A percentile compares a stretch with the other conserved stretches of the same genome.
These are phyloP conservation scores for Zhuqinia jingwanae DNA, from an alignment of 2,888 invertebrate genomes.

Conservation along the genomic window DNA sequence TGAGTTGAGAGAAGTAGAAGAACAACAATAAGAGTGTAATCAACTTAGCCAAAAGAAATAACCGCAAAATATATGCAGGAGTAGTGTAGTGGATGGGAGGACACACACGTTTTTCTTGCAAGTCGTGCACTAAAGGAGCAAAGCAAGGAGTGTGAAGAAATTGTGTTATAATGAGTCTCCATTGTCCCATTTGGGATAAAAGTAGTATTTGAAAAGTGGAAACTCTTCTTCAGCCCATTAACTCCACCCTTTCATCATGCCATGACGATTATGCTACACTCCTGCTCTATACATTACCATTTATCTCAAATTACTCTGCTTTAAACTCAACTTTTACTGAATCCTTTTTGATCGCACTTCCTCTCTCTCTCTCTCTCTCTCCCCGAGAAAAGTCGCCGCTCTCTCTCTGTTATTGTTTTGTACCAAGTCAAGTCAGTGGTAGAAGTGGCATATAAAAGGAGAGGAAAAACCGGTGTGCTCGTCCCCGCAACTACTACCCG, in stretches of 20 bases:
- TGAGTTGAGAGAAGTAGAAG: background rate
- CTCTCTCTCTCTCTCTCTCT: too few species aligned
- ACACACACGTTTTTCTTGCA: constrained; percentile 4
- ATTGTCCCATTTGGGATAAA: constrained; percentile 72
- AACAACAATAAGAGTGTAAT: constrained; percentile 48
- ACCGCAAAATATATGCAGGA: constrained; percentile 49
- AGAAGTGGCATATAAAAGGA: too few species aligned
- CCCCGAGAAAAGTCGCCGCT: too few species aligned
- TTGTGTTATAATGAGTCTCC: constrained; percentile 71
- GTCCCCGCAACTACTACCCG: too few species aligned
- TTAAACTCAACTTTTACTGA: constrained; percentile 71
- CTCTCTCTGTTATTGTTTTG: too few species aligned
- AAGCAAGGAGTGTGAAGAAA: too few species aligned
- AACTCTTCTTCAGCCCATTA: constrained; percentile 74
- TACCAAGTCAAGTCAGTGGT: too few species aligned
- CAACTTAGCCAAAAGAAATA: constrained; percentile 51
- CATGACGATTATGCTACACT: constrained; percentile 62
- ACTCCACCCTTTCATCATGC: constrained; percentile 62
- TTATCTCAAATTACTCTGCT: constrained; percentile 72
- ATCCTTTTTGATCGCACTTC: constrained; percentile 70
- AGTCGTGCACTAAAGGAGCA: too few species aligned
- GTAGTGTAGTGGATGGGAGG: too few species aligned
- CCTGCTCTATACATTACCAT: constrained; percentile 30
- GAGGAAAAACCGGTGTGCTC: too few species aligned
- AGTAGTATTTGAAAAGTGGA: constrained; percentile 70